phyloP scores from a whole-genome alignment of 2,113 vertebrate species.

The Proteles cristata region DNA sequence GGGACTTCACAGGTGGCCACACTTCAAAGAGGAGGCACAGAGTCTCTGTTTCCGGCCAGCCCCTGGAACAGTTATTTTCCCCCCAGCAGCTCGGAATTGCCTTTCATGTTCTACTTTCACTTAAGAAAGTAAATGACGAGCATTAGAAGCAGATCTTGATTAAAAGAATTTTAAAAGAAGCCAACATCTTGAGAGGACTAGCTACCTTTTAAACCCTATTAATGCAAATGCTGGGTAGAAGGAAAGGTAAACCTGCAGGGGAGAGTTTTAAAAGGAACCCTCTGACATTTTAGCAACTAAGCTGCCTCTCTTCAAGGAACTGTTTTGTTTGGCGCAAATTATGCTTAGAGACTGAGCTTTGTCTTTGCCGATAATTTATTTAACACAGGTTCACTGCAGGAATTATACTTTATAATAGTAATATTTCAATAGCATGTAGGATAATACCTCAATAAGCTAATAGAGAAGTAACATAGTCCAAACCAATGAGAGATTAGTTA shows the following conservation, averaged over 20 bases:
- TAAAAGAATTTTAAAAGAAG: conserved; percentile 77
- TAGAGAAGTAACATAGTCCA: not conserved
- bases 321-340: not conserved
- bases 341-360: not conserved
- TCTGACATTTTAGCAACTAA: conserved; percentile 57
- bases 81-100: conserved; percentile 45
- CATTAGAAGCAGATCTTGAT: conserved; percentile 75
- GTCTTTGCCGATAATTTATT: not conserved
- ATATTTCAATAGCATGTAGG: not conserved
- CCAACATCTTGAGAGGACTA: conserved; percentile 75
- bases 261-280: conserved; percentile 73
- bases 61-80: conserved; percentile 21
- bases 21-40: conserved; percentile 50
- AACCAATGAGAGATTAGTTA: not conserved
- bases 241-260: conserved; percentile 59
- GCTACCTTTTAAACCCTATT: conserved; percentile 77
- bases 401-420: not conserved
- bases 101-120: conserved; percentile 81
- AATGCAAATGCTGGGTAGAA: conserved; percentile 69
- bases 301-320: conserved; percentile 7
- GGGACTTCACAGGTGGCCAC: conserved; percentile 14
- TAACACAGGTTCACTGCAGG: not conserved
- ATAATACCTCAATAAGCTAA: not conserved
- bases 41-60: conserved; percentile 56
- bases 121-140: conserved; percentile 81